Evolutionary conservation across 2,888 invertebrate species (phyloP), one percentile per base, ranked within the genome.

Genomic region (Eurytoma adleriae): DNA sequence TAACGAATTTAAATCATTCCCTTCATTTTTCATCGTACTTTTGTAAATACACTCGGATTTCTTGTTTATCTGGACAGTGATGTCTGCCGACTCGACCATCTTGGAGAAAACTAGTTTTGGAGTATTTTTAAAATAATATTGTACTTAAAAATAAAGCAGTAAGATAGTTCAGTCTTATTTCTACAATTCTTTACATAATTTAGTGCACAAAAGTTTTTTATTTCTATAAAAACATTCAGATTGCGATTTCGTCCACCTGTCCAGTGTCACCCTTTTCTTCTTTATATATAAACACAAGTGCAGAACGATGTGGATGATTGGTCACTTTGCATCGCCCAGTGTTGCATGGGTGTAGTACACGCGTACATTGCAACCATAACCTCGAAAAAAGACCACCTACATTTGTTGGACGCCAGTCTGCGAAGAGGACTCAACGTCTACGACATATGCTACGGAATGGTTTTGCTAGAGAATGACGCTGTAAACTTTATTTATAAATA

Each of bases 401-500:
- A 66, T 84, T 82, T 83, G 72, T 83, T 85, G 84, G 83, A 84
- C 82, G 83, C 83, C 82, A 81, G 70, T 79, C 30, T 40, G 83
- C 80, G 20, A 48, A 40, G 40, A 40, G 7, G 7, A 40, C 40
- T n/a, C 18, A 48, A 18, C 48, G 48, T n/a, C 20, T 54, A 27
- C 76, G 84, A 85, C 89, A 88, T 90, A 89, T 89, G 88, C 85
- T 88, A 82, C 40, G 75, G 83, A 88, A 95, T 95, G 95, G 95
- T 95, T 88, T 91, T 95, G 85, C 90, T 95, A 87, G 92, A 93
- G 86, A 95, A 95, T 90, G 94, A 95, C 84, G 92, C 93, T 92
- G 95, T 95, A 93, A 91, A 88, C 87, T 59, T 81, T 40, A 10
- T 40, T 82, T 73, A 18, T 70, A 78, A 67, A 68, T 81, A 62